Evolutionary conservation across 2,113 vertebrate genomes (phyloP), one percentile per base, ranked within the genome.

Genomic region (Semnopithecus entellus): DNA sequence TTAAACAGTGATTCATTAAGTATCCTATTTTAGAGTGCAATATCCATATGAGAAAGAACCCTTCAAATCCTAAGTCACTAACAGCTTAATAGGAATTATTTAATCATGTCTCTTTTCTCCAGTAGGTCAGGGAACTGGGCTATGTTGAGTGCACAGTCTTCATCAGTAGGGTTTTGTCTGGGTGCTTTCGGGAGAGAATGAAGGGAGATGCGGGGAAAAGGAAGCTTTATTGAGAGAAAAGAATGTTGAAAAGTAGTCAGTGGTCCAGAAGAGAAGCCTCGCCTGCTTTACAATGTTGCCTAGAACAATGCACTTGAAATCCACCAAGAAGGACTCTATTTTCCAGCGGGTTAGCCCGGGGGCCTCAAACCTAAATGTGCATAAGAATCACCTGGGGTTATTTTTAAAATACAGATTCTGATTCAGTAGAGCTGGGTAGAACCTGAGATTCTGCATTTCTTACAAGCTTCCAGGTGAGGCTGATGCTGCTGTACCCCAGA

Each of bases 1-100:
- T 92, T 81, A 89, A 86, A 79, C 48, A 66, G 14, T 90, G 84
- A 97, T 57, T 92, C 81, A 88, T 64, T 52, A 94, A 84, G 57
- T 17, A 25, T 40, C 35, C 17, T 92, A 43, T 79, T 96, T 95
- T 85, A 92, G 82, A 82, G 52, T 50, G 10, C 20, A 45, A 38
- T 50, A 43, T 55, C 18, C 55, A 43, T 45, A 27, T 55, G 43
- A 92, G 61, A 79, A 94, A 97, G 88, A 90, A 85, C 52, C 12
- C 38, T 80, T 59, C 38, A 40, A 45, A 72, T 90, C 59, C 32
- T 8, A 84, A 92, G 30, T 88, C 70, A 92, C 52, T 50, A 57
- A 32, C 22, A 88, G 59, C 4, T 82, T 76, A 82, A 7, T 12
- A 48, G 4, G 48, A 90, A 80, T 79, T 73, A 61, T 78, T 68